phyloP scores from a whole-genome alignment of 2,113 vertebrate genomes.

The Tonatia bakeri region DNA sequence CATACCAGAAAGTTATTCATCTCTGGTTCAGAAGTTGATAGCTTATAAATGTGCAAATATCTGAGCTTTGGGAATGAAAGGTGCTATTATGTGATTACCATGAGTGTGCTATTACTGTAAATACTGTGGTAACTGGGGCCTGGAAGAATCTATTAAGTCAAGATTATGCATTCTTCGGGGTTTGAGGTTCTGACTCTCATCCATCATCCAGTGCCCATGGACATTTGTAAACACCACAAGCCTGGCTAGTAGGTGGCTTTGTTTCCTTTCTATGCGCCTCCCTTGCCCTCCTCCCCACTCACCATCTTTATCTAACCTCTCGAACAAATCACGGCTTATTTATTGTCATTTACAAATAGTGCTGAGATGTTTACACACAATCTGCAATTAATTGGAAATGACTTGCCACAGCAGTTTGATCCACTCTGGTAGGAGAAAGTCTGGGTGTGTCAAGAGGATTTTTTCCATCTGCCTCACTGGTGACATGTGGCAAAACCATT shows the following conservation, averaged over 20 bases:
- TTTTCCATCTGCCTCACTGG: neutral
- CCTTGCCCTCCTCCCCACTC: neutral
- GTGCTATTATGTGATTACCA: constrained; percentile 50
- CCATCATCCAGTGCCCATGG: constrained; percentile 29
- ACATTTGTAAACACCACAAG: constrained; percentile 27
- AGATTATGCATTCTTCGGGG: constrained; percentile 64
- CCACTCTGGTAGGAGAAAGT: neutral
- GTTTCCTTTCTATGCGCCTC: neutral
- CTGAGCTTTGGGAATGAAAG: constrained; percentile 56
- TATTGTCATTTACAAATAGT: constrained; percentile 10
- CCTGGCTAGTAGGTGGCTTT: neutral
- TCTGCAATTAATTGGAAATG: constrained; percentile 51
- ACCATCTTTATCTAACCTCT: constrained; percentile 31
- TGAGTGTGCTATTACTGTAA: constrained; percentile 24
- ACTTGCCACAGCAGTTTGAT: neutral
- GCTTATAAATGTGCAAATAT: constrained; percentile 18
- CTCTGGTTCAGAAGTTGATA: neutral
- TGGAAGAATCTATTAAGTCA: constrained; percentile 57
- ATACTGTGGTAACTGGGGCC: constrained; percentile 34
- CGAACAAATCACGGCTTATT: neutral
- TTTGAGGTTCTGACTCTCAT: constrained; percentile 61
- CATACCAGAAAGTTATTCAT: neutral
- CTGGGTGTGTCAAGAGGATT: neutral
- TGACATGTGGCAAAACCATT: neutral
- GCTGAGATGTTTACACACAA: constrained; percentile 22